Evolutionary conservation across 2,797 vertebrate genomes (phyloP), one percentile per base, ranked within the genome.

Genomic region (Esox lucius): DNA sequence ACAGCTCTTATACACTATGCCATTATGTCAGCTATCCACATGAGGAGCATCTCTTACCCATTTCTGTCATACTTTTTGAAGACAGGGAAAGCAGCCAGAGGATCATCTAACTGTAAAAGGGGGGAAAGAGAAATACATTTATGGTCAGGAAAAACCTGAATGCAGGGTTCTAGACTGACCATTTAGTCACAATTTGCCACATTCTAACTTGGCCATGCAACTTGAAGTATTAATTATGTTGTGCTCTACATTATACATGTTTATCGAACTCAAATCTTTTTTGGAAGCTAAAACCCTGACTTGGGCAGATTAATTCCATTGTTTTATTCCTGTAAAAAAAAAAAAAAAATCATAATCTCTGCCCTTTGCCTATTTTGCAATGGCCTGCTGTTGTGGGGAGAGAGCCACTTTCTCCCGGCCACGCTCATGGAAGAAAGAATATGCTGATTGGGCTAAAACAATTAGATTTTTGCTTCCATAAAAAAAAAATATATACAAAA

Each of bases 51-150:
- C 62, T 67, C 96, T 71, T 93, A 98, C 97, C 97, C 96, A 0
- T 98, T 97, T 70, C 97, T 92, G 90, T 98, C 96, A 0, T 96
- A 98, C 74, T 97, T 98, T 90, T 96, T 97, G 87, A 98, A 98
- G 80, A 96, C 96, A 0, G 97, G 97, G 85, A 98, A 97, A 2
- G 96, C 92, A 68, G 95, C 93, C 39, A 98, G 90, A 0, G 97
- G 97, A 76, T 98, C 97, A 1, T 95, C 94, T 0, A 98, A 94
- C 97, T 98, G 89, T 8, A 71, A 75, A 72, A 84, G 71, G 11
- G 83, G 51, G 70, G n/a, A 53, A n/a, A 53, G 51, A 53, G 15
- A 59, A 59, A 22, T 59, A 22, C 4, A 7, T 22, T 2, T 53
- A 51, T 51, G 49, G 17, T 51, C 49, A 19, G 49, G 51, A 53